Base-by-base conservation (phyloP, 1,140 invertebrate genomes). In the Zaprionus davidi region DNA sequence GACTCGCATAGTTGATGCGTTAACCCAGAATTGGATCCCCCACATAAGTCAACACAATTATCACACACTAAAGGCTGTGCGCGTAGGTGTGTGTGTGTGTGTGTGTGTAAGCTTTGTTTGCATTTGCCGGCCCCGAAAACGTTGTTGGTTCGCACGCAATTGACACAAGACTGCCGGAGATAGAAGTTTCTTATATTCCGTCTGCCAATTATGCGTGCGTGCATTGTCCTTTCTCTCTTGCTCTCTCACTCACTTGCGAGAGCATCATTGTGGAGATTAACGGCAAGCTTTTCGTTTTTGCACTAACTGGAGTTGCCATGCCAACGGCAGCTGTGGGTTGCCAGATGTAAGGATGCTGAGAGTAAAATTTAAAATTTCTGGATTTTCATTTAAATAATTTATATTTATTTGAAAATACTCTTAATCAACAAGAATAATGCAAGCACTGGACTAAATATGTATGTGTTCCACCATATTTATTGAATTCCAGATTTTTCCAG, bases 91-190 rank as follows among this genome's bases (percentile, higher is more conserved):
- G 41, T 46, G 41, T 44, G 41, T 44, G 41, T 17, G 41, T 44
- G 41, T 1, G 41, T 49, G 58, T 71, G 60, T 36, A 41, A 26
- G 60, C 66, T 26, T 26, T 59, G 68, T 34, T 51, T 62, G 72
- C 67, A 67, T 56, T 66, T 63, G 71, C 64, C 71, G 58, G 71
- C 55, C 53, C 64, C 49, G 63, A 63, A 53, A 68, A 73, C 75
- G 75, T 77, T 73, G 71, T 77, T 73, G 41, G 70, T 73, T 73
- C 56, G 41, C 51, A 68, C 75, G 63, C 75, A 77, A 62, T 77
- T 68, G 63, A 56, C 71, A 73, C 70, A 51, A 77, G 59, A 77
- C 70, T 77, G 64, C 58, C 41, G 53, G 60, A 71, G 60, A 71
- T 41, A 34, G 46, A 13, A 71, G 46, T 53, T 34, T 60, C 67